Evolutionary conservation across 2,888 invertebrate genomes (phyloP).

Genomic region (Trichopria drosophilae): DNA sequence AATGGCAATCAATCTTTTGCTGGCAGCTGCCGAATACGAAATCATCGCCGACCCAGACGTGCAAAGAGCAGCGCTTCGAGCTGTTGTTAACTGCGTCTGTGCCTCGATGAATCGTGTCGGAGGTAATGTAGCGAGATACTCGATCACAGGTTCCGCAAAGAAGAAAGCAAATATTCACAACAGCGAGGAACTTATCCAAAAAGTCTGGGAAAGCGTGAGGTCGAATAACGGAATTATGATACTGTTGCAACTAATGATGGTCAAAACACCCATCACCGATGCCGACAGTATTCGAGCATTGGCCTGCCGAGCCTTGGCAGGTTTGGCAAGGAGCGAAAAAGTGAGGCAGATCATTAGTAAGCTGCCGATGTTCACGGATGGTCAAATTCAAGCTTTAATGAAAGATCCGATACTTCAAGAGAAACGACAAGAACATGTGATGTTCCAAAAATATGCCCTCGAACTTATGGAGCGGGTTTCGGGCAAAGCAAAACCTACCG

Average conservation of each 20-base stretch:
- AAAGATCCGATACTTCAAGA: conserved; percentile 96
- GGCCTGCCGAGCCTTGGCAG: conserved; percentile 90
- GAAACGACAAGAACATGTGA: conserved; percentile 91
- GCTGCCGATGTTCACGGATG: conserved; percentile 89
- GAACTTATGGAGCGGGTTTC: conserved; percentile 88
- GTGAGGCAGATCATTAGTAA: conserved; percentile 94
- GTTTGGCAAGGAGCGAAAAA: conserved; percentile 89
- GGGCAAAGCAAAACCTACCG: conserved; percentile 82
- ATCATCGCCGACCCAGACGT: conserved; percentile 89
- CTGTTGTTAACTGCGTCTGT: conserved; percentile 92
- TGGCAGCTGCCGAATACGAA: conserved; percentile 83
- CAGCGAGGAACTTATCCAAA: conserved; percentile 84
- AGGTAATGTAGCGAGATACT: conserved; percentile 61
- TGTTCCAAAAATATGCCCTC: conserved; percentile 92
- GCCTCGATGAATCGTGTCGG: conserved; percentile 79
- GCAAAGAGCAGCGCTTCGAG: conserved; percentile 85
- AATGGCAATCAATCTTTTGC: conserved; percentile 60
- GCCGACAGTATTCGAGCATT: conserved; percentile 92
- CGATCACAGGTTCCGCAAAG: conserved; percentile 61
- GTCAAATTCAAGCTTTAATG: conserved; percentile 91
- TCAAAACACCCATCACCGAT: conserved; percentile 93
- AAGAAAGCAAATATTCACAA: conserved; percentile 68
- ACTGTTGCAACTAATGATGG: conserved; percentile 82
- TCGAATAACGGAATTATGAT: conserved; percentile 97
- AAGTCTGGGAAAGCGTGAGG: conserved; percentile 92